These are phyloP conservation scores for Sebastes kiyomatsui DNA, from an alignment of 2,797 vertebrate genomes.

Conservation along the genomic window DNA sequence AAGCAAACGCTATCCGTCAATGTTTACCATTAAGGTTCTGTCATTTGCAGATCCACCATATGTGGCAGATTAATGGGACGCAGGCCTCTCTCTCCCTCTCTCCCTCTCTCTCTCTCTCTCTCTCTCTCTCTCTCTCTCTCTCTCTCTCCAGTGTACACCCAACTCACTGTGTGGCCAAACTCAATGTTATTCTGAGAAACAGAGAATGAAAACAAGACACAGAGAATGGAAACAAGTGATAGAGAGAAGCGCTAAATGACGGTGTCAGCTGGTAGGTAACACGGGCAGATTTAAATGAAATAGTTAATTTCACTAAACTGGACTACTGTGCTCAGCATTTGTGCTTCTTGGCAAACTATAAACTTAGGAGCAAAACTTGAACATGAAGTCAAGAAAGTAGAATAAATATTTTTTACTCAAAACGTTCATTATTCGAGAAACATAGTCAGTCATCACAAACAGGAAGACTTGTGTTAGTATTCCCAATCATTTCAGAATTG, in stretches of 20 bases:
- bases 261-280: neutral
- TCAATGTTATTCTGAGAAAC: slow-evolving; percentile 62
- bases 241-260: slow-evolving; percentile 33
- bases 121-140: slow-evolving; percentile 23
- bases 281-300: neutral
- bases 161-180: slow-evolving; percentile 71
- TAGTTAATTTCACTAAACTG: neutral
- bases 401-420: neutral
- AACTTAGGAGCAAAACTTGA: neutral
- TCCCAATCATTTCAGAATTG: neutral
- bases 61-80: slow-evolving; percentile 79
- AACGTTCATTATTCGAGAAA: neutral
- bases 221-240: slow-evolving; percentile 58
- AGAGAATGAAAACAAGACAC: slow-evolving; percentile 69
- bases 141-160: slow-evolving; percentile 41
- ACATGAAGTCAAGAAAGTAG: neutral
- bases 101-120: slow-evolving; percentile 24
- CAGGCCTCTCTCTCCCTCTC: slow-evolving; percentile 59
- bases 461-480: neutral
- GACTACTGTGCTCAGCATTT: neutral
- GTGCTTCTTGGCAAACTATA: neutral
- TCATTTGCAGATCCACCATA: slow-evolving; percentile 93
- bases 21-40: slow-evolving; percentile 96
- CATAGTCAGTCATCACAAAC: neutral
- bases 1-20: slow-evolving; percentile 93